Evolutionary conservation across 2,888 invertebrate genomes (phyloP).

Genomic region (Diadromus collaris): DNA sequence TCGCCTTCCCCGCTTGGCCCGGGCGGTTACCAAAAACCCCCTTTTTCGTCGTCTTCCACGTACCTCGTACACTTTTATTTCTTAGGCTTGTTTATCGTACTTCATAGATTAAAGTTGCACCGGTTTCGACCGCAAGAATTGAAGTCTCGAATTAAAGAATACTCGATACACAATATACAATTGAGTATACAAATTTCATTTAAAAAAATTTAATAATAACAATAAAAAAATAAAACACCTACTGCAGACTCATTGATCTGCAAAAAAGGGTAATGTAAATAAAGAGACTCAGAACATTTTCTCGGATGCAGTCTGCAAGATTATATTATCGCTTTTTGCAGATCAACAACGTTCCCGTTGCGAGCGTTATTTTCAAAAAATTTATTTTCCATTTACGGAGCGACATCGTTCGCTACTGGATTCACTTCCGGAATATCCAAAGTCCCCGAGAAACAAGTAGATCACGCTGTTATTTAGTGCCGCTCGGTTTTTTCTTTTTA

Average conservation of each 20-base stretch:
- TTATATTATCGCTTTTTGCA: too few species aligned
- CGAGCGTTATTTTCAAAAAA: too few species aligned
- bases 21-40: slow-evolving; percentile 35
- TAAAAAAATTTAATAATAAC: neutral
- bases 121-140: neutral
- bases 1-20: slow-evolving; percentile 52
- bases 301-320: neutral
- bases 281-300: neutral
- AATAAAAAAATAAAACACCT: neutral
- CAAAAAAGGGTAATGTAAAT: neutral
- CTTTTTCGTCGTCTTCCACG: slow-evolving; percentile 9
- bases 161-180: neutral
- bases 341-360: too few species aligned
- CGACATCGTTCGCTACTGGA: neutral
- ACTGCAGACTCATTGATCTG: neutral
- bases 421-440: slow-evolving; percentile 27
- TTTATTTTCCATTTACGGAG: neutral
- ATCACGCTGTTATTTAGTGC: neutral
- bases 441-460: neutral
- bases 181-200: too few species aligned
- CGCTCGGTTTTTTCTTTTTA: neutral
- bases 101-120: neutral
- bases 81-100: slow-evolving; percentile 23
- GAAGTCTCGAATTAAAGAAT: too few species aligned
- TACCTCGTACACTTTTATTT: neutral